Conservation (phyloP, 2,888 invertebrate genomes). For the Troides helena region DNA sequence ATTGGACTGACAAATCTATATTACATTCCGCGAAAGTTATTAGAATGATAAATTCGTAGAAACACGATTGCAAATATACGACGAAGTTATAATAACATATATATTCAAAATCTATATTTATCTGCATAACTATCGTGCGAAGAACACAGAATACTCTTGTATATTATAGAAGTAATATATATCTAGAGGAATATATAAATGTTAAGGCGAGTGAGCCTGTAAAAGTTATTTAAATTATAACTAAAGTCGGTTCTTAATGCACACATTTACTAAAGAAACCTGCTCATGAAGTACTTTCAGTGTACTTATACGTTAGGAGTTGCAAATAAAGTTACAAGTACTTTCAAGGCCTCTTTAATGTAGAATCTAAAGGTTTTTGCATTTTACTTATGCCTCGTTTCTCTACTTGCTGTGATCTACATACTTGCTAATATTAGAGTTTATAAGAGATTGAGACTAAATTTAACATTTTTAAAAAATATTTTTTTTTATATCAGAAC, state of each 20-base stretch:
- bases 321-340: conserved; percentile 18
- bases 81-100: not conserved
- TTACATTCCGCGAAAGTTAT: conserved; percentile 63
- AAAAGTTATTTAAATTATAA: not conserved
- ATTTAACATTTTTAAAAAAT: not conserved
- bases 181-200: no score
- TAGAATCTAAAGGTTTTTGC: not conserved
- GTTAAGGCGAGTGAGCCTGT: no score
- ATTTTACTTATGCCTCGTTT: not conserved
- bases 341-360: conserved; percentile 3
- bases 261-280: not conserved
- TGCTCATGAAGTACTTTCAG: not conserved
- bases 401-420: no score
- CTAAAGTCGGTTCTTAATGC: not conserved
- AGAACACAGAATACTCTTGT: no score
- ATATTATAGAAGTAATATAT: no score
- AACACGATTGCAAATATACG: not conserved
- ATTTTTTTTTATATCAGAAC: no score
- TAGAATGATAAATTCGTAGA: conserved; percentile 52
- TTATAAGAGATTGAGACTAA: not conserved
- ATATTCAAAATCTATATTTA: not conserved
- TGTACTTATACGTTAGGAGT: not conserved
- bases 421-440: not conserved
- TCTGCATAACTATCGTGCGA: no score
- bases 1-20: conserved; percentile 61